These are phyloP conservation scores for Chaetodon trifasciatus DNA, from an alignment of 2,797 vertebrate genomes.

Conservation along the genomic window DNA sequence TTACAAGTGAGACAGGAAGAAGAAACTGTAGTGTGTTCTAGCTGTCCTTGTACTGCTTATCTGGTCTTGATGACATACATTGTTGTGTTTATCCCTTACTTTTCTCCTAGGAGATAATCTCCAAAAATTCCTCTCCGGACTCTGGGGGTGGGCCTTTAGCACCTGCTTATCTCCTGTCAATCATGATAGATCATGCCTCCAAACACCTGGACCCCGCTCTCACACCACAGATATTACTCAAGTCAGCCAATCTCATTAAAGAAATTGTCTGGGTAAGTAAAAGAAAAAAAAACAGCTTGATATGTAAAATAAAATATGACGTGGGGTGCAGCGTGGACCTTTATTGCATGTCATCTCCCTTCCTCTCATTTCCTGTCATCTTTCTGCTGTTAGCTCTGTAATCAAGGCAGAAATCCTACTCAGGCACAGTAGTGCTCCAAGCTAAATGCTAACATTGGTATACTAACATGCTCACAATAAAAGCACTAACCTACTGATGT, in stretches of 20 bases:
- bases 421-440: neutral
- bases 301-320: neutral
- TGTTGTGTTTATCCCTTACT: conserved; percentile 13
- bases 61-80: neutral
- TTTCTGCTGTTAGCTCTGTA: neutral
- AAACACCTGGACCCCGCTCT: conserved; percentile 91
- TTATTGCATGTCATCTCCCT: neutral
- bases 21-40: neutral
- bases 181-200: conserved; percentile 93
- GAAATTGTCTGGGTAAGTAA: conserved; percentile 93
- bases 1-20: conserved; percentile 82
- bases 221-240: conserved; percentile 90
- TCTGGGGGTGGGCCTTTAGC: conserved; percentile 85
- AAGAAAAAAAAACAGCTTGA: neutral
- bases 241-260: conserved; percentile 92
- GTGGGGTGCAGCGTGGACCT: neutral
- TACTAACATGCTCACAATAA: neutral
- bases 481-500: neutral
- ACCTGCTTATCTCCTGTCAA: conserved; percentile 92
- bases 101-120: conserved; percentile 89
- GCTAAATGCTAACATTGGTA: neutral
- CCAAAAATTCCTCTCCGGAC: conserved; percentile 87
- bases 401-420: neutral
- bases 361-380: neutral
- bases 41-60: neutral